phyloP scores from a whole-genome alignment of 92 coral and sea anemone genomes.

The Palythoa caribaeorum region DNA sequence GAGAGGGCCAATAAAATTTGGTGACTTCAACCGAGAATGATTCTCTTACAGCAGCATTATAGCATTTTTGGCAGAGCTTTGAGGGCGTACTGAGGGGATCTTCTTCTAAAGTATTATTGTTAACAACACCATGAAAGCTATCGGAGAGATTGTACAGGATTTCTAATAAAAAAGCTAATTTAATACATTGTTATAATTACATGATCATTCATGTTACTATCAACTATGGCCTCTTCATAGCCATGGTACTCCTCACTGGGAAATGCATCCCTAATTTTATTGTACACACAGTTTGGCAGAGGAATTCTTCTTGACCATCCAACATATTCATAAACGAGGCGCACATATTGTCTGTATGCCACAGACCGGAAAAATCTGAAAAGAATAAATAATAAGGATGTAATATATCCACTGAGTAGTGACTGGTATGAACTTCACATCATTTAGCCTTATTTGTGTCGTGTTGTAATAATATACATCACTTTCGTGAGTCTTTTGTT shows the following conservation, averaged over 20 bases:
- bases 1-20: background rate
- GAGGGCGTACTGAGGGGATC: background rate
- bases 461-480: no score
- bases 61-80: background rate
- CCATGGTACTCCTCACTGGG: conserved; percentile 42
- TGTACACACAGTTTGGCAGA: conserved; percentile 57
- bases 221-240: conserved; percentile 22
- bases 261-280: conserved; percentile 50
- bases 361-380: conserved; percentile 55
- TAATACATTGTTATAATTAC: background rate
- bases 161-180: background rate
- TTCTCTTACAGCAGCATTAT: background rate
- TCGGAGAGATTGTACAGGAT: no score
- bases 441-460: no score
- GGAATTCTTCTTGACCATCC: conserved; percentile 51
- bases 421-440: no score
- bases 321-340: conserved; percentile 52
- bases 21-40: background rate
- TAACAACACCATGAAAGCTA: no score
- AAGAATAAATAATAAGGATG: background rate
- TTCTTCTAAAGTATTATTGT: background rate
- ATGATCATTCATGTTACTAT: background rate
- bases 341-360: conserved; percentile 33
- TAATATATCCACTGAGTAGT: no score
- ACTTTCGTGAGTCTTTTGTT: no score